A percentile compares a stretch with the other conserved stretches of the same genome.
phyloP scores from a whole-genome alignment of 2,888 invertebrate species.

The Pachymerium ferrugineum region DNA sequence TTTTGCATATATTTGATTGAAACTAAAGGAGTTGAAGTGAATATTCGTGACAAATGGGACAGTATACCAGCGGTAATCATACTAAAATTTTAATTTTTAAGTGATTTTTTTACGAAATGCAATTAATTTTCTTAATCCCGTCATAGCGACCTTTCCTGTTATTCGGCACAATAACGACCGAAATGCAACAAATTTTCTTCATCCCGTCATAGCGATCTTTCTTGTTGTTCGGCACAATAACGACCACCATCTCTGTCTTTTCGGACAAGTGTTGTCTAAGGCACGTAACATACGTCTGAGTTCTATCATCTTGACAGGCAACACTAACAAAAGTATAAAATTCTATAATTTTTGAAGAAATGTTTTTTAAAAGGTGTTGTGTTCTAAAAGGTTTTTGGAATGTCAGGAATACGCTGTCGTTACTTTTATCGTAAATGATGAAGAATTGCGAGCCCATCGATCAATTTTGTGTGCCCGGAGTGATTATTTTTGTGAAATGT shows the following conservation, averaged over 20 bases:
- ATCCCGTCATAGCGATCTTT: constrained; percentile 77
- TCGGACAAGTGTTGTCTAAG: constrained; percentile 41
- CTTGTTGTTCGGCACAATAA: constrained; percentile 60
- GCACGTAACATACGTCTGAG: constrained; percentile 49
- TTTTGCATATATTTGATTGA: constrained; percentile 51
- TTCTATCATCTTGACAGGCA: constrained; percentile 44
- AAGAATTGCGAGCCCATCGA: constrained; percentile 47
- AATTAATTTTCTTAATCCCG: constrained; percentile 56
- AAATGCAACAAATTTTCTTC: constrained; percentile 61
- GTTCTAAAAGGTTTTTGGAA: constrained; percentile 40
- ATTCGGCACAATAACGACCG: constrained; percentile 57
- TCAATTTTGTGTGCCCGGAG: constrained; percentile 50
- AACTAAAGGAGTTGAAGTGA: constrained; percentile 51
- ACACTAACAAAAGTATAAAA: constrained; percentile 36
- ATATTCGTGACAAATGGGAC: constrained; percentile 53
- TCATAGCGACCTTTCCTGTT: constrained; percentile 70
- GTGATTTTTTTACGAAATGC: not conserved
- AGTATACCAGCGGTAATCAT: constrained; percentile 52
- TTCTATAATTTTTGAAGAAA: constrained; percentile 46
- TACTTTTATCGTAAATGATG: constrained; percentile 47
- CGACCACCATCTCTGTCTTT: constrained; percentile 48
- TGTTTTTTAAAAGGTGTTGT: not conserved
- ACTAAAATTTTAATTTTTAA: constrained; percentile 20
- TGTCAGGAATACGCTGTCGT: constrained; percentile 47
- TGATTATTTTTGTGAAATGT: constrained; percentile 48